These are phyloP conservation scores for Eretmocerus hayati DNA, from an alignment of 2,888 invertebrate genomes.

Conservation along the genomic window DNA sequence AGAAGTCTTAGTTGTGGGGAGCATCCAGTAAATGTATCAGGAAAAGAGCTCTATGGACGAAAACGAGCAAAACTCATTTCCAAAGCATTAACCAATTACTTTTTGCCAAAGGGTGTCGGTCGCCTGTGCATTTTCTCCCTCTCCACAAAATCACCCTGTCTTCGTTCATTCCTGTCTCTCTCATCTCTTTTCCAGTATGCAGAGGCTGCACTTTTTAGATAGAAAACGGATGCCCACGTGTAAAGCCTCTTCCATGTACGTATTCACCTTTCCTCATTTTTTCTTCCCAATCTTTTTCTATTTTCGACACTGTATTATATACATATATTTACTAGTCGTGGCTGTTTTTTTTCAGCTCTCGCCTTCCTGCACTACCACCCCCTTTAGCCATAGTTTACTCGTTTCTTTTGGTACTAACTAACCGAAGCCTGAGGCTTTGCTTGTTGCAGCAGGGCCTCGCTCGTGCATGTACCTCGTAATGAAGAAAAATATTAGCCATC, in stretches of 20 bases:
- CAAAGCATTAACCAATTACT: constrained; percentile 47
- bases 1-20: too few species aligned
- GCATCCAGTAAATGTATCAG: too few species aligned
- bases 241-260: too few species aligned
- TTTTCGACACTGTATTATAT: background rate
- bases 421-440: too few species aligned
- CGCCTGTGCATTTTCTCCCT: constrained; percentile 36
- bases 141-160: constrained; percentile 13
- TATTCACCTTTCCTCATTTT: too few species aligned
- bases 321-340: too few species aligned
- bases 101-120: constrained; percentile 45
- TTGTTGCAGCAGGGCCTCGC: constrained; percentile 11
- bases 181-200: constrained; percentile 10
- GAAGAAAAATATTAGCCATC: constrained; percentile 30
- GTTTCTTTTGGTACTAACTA: constrained; percentile 26
- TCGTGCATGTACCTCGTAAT: constrained; percentile 25
- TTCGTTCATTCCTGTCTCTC: constrained; percentile 11
- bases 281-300: constrained; percentile 4
- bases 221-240: too few species aligned
- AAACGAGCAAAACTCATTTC: constrained; percentile 46
- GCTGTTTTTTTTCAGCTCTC: too few species aligned
- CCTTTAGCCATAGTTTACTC: background rate
- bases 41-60: constrained; percentile 28
- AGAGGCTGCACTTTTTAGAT: too few species aligned
- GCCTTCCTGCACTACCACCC: background rate